Conservation (phyloP, 2,113 vertebrate species). For the Oophaga pumilio region DNA sequence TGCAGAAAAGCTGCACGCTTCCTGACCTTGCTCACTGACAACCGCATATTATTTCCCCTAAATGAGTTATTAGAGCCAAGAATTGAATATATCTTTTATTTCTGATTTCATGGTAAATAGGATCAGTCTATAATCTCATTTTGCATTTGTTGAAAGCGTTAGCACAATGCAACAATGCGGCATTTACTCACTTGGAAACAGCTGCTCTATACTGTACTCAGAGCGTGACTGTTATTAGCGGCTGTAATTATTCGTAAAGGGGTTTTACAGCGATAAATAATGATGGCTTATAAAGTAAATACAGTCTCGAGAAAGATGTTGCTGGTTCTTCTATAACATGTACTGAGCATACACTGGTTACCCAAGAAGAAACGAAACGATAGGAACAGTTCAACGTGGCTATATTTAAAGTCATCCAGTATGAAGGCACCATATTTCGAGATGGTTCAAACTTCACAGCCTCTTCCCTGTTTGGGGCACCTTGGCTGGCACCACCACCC, state of each 20-base stretch:
- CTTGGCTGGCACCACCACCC: no score
- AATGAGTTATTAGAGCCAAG: neutral
- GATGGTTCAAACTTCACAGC: no score
- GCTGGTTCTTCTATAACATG: no score
- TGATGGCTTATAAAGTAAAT: neutral
- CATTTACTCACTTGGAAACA: neutral
- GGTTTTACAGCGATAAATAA: neutral
- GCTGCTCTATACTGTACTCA: neutral
- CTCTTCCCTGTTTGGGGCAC: no score
- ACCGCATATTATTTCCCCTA: conserved; percentile 1
- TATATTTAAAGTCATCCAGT: no score
- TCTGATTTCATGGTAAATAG: conserved; percentile 15
- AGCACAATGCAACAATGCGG: neutral
- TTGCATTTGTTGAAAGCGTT: neutral
- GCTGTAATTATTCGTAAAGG: neutral
- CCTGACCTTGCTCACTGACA: neutral
- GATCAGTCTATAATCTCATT: conserved; percentile 37
- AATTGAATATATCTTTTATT: conserved; percentile 11
- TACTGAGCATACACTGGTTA: neutral
- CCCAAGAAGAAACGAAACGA: neutral
- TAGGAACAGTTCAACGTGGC: no score
- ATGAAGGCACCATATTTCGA: no score
- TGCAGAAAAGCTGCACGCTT: neutral
- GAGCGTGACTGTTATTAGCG: neutral
- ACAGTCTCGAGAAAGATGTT: neutral